Evolutionary conservation across 2,797 vertebrate species (phyloP), one percentile per base, ranked within the genome.

Genomic region (Acrossocheilus fasciatus): DNA sequence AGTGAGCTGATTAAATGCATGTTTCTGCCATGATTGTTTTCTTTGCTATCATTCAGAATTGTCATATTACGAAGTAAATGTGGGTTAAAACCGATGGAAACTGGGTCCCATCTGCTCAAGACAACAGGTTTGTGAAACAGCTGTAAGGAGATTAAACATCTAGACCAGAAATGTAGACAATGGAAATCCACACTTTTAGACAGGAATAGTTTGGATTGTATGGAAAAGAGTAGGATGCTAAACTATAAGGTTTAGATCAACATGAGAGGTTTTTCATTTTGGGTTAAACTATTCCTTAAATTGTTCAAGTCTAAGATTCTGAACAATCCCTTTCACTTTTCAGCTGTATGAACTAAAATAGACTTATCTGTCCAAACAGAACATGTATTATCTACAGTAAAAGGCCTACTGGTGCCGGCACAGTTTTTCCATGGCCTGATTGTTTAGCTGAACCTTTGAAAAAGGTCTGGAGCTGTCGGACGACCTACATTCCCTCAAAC

Each of bases 391-490:
- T 93, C 91, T 92, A 92, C 90, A 89, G 87, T 93, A 92, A 95
- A 94, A 93, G 77, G 88, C 90, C 83, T 64, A 88, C 90, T 90
- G 92, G 90, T 93, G 91, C 89, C 83, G 90, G 92, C 91, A 90
- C 88, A 83, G 85, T 83, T 93, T 95, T 94, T 95, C 93, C 94
- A 92, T 93, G 91, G 94, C 92, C 93, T 94, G 91, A 92, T 94
- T 94, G 91, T 94, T 94, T 92, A 91, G 91, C 91, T 92, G 66
- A 90, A 89, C 68, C 91, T 90, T 87, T 87, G 83, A 77, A 86
- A 90, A 86, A 90, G 91, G 87, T 87, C 88, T 93, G 89, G 89
- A 91, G 89, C 92, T 88, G 91, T 92, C 93, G 88, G 87, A 91
- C 91, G 92, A 94, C 93, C 93, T 88, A 91, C 90, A 94, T 94